Conservation (phyloP, 2,113 vertebrate genomes). For the Manacus vitellinus region DNA sequence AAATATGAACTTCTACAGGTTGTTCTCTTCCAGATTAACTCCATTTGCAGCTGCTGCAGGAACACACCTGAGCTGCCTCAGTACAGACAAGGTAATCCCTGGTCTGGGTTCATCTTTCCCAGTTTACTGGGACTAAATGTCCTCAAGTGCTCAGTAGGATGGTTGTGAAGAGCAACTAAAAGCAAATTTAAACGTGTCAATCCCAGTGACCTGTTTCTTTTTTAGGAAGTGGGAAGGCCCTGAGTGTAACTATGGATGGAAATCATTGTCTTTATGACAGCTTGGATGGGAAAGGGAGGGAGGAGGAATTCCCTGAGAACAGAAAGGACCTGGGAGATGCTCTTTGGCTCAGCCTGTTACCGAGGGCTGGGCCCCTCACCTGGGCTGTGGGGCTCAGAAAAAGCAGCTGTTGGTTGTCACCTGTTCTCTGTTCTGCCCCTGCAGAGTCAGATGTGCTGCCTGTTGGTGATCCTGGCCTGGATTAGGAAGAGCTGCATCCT, state of each 20-base stretch:
- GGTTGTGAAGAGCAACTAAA: slow-evolving; percentile 77
- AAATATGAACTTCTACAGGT: not conserved
- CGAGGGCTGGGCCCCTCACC: not conserved
- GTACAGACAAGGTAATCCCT: slow-evolving; percentile 61
- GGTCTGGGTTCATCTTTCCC: slow-evolving; percentile 68
- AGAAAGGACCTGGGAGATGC: not conserved
- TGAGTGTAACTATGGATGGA: not conserved
- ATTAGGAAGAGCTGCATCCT: not conserved
- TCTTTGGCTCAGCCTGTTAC: not conserved
- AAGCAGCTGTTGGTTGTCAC: not conserved
- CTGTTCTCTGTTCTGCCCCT: not conserved
- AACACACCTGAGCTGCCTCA: slow-evolving; percentile 69
- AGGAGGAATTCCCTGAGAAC: not conserved
- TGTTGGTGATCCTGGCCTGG: not conserved
- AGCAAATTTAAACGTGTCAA: slow-evolving; percentile 71
- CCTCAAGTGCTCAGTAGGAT: slow-evolving; percentile 58
- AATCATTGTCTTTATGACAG: not conserved
- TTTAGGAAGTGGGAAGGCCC: not conserved
- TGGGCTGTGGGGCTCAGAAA: not conserved
- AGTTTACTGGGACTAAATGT: slow-evolving; percentile 69
- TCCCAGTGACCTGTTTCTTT: slow-evolving; percentile 43
- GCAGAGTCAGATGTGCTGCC: not conserved
- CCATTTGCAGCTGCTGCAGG: slow-evolving; percentile 48
- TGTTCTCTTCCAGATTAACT: slow-evolving; percentile 44
- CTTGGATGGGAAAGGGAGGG: not conserved